These are phyloP conservation scores for Nerophis ophidion DNA, from an alignment of 2,113 vertebrate species.

Conservation along the genomic window DNA sequence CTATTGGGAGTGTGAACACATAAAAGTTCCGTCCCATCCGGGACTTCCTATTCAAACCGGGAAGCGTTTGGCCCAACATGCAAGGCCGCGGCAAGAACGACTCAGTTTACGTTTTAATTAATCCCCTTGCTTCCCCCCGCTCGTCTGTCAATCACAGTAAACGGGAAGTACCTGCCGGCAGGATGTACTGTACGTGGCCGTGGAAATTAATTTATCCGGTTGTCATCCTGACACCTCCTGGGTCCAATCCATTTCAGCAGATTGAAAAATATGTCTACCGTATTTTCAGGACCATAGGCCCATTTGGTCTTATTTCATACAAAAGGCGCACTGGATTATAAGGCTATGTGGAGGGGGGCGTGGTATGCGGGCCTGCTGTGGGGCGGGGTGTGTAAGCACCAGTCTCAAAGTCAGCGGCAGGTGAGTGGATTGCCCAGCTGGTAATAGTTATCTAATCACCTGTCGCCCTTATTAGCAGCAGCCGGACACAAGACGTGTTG, in stretches of 20 bases:
- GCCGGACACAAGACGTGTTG: no score
- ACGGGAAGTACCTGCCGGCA: slow-evolving; percentile 18
- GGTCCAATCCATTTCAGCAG: not conserved
- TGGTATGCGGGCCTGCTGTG: no score
- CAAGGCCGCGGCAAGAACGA: slow-evolving; percentile 26
- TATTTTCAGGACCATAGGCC: no score
- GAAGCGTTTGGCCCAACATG: slow-evolving; percentile 39
- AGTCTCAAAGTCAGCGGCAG: no score
- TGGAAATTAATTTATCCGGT: slow-evolving; percentile 17
- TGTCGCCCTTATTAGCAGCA: no score
- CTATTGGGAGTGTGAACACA: slow-evolving; percentile 29
- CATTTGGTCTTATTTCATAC: no score
- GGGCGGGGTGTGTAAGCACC: no score
- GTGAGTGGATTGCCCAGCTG: no score
- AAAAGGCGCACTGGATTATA: no score
- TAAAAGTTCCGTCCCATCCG: slow-evolving; percentile 22
- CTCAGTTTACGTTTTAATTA: slow-evolving; percentile 46
- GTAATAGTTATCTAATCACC: no score
- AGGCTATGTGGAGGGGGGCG: no score
- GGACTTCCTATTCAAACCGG: slow-evolving; percentile 48
- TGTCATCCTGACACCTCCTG: slow-evolving; percentile 4
- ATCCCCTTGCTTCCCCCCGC: slow-evolving; percentile 1
- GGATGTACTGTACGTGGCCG: slow-evolving; percentile 10
- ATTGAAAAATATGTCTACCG: not conserved
- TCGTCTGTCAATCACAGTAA: slow-evolving; percentile 23